These are phyloP conservation scores for Clanis bilineata DNA, from an alignment of 2,888 invertebrate genomes.

Conservation along the genomic window DNA sequence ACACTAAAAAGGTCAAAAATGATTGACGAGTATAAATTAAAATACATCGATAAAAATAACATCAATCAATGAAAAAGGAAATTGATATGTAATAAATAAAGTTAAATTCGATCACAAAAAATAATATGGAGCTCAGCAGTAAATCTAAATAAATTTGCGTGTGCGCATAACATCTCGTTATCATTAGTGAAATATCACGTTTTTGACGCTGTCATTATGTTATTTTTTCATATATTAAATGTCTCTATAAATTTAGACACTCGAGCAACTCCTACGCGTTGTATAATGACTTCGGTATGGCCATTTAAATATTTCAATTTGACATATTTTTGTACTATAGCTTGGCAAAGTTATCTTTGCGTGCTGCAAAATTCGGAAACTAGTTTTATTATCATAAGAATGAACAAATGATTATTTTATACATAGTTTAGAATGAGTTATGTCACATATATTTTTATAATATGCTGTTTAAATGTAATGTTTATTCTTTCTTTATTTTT, in stretches of 20 bases:
- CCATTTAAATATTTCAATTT: not conserved
- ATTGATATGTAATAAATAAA: not conserved
- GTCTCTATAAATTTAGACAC: not conserved
- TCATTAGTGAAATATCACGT: constrained; percentile 3
- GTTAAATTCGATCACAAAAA: not conserved
- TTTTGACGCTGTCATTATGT: constrained; percentile 7
- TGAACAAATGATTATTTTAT: too few relatives aligned
- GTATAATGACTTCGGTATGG: not conserved
- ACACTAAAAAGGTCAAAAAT: too few relatives aligned
- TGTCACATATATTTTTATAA: too few relatives aligned
- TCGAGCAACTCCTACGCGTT: not conserved
- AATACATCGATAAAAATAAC: not conserved
- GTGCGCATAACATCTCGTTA: not conserved
- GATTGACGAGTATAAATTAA: not conserved
- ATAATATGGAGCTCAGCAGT: not conserved
- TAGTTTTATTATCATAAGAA: too few relatives aligned
- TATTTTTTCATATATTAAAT: not conserved
- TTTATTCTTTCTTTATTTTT: too few relatives aligned
- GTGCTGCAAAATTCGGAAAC: too few relatives aligned
- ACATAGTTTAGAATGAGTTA: too few relatives aligned
- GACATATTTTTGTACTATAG: not conserved
- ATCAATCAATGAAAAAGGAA: not conserved
- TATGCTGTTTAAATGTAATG: too few relatives aligned
- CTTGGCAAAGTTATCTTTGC: too few relatives aligned
- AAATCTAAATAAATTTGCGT: not conserved